Conservation (phyloP, 2,113 vertebrate genomes). For the Melanocharis versteri region DNA sequence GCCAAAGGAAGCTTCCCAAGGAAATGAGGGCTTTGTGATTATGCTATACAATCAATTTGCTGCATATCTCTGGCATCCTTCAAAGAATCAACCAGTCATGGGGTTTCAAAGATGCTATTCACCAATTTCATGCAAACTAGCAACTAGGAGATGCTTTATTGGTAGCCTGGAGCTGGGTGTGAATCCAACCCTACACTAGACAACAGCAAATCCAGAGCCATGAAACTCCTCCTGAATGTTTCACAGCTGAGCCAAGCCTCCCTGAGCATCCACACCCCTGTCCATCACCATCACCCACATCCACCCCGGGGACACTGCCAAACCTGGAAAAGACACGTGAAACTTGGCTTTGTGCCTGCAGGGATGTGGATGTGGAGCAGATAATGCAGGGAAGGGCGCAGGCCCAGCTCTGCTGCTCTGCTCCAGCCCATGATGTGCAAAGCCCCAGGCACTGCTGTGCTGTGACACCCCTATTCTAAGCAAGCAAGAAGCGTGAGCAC, state of each 20-base stretch:
- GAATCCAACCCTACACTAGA: background rate
- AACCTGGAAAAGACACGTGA: background rate
- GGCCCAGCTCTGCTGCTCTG: background rate
- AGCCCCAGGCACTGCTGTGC: rapidly evolving
- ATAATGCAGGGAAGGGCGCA: background rate
- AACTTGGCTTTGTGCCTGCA: background rate
- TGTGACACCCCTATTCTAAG: background rate
- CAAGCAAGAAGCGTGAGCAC: background rate
- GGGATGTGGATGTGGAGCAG: background rate
- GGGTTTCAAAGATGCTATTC: background rate
- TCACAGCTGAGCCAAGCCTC: background rate
- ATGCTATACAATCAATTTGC: background rate
- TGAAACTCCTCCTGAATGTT: background rate
- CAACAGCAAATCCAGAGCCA: background rate
- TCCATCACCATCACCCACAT: background rate
- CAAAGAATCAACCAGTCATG: background rate
- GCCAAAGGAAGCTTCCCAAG: background rate
- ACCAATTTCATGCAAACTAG: background rate
- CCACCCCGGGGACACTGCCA: too few species aligned
- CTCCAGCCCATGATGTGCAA: background rate
- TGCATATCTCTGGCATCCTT: background rate
- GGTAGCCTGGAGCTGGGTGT: background rate
- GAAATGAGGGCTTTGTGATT: background rate
- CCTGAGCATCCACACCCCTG: rapidly evolving
- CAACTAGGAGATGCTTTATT: background rate